Evolutionary conservation across 1,140 invertebrate species (phyloP).

Genomic region (Drosophila pruinosa): DNA sequence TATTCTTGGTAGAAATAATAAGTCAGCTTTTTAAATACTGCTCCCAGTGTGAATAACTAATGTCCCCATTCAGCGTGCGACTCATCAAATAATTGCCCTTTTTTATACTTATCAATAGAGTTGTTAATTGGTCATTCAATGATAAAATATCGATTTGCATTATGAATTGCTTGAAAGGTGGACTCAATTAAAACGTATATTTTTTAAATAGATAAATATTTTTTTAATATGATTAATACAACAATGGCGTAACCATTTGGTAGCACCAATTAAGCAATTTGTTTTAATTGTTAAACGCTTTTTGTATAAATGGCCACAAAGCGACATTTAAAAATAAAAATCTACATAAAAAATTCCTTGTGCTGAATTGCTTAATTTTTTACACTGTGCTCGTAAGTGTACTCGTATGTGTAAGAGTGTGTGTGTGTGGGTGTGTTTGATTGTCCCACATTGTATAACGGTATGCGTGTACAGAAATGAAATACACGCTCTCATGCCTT

Average conservation of each 20-base stretch:
- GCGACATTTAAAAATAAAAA: constrained; percentile 15
- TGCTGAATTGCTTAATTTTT: constrained; percentile 44
- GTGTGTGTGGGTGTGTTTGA: not conserved
- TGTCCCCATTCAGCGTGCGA: not conserved
- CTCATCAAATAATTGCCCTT: not conserved
- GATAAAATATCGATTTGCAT: not conserved
- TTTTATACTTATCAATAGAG: not conserved
- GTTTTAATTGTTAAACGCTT: not conserved
- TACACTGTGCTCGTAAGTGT: not conserved
- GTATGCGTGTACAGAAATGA: constrained; percentile 26
- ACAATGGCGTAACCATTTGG: constrained; percentile 15
- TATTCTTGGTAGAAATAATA: too few species aligned
- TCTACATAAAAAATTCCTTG: constrained; percentile 7
- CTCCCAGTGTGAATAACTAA: too few species aligned
- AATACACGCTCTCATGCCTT: constrained; percentile 55
- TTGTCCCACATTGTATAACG: constrained; percentile 3
- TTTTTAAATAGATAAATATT: not conserved
- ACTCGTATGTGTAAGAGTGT: too few species aligned
- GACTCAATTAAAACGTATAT: not conserved
- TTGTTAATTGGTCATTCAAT: not conserved
- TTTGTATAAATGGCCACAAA: not conserved
- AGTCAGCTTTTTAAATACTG: too few species aligned
- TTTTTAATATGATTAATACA: not conserved
- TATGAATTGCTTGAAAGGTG: not conserved
- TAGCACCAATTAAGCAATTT: constrained; percentile 19